Evolutionary conservation across 2,797 vertebrate species (phyloP).

Genomic region (Danio aesculapii): DNA sequence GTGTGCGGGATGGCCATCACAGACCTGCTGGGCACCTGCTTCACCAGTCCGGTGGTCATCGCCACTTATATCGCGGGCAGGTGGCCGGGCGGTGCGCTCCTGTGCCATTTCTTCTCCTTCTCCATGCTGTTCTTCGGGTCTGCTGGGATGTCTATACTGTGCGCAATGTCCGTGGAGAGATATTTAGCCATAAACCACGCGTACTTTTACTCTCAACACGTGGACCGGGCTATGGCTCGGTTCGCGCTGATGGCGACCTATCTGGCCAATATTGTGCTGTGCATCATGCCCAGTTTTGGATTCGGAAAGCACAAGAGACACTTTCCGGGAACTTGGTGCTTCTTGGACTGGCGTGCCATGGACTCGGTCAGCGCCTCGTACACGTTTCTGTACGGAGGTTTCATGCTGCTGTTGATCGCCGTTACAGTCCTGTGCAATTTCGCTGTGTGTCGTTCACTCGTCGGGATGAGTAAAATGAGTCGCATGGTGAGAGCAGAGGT

Average conservation of each 20-base stretch:
- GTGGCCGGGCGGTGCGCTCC: constrained; percentile 80
- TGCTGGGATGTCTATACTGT: constrained; percentile 83
- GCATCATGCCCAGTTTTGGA: constrained; percentile 82
- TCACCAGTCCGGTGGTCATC: constrained; percentile 85
- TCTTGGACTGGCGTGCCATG: constrained; percentile 81
- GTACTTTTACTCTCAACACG: constrained; percentile 82
- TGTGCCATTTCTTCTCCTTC: constrained; percentile 86
- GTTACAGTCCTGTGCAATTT: constrained; percentile 80
- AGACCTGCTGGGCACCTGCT: constrained; percentile 83
- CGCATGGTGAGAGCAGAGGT: constrained; percentile 73
- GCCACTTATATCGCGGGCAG: constrained; percentile 77
- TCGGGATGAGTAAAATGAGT: constrained; percentile 81
- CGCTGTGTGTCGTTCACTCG: constrained; percentile 81
- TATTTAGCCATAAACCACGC: constrained; percentile 85
- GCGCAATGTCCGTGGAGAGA: constrained; percentile 84
- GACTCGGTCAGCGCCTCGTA: constrained; percentile 77
- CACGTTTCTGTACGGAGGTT: constrained; percentile 81
- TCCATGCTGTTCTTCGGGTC: constrained; percentile 87
- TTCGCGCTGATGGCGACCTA: constrained; percentile 76
- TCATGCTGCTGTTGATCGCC: constrained; percentile 79
- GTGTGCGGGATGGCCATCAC: constrained; percentile 86
- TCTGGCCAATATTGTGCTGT: constrained; percentile 76
- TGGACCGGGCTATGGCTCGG: constrained; percentile 78
- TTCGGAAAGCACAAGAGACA: constrained; percentile 79
- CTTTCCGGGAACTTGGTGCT: constrained; percentile 84